A percentile compares a stretch with the other conserved stretches of the same genome.
These are phyloP conservation scores for Sipha flava DNA, from an alignment of 1,140 invertebrate genomes.

Conservation along the genomic window DNA sequence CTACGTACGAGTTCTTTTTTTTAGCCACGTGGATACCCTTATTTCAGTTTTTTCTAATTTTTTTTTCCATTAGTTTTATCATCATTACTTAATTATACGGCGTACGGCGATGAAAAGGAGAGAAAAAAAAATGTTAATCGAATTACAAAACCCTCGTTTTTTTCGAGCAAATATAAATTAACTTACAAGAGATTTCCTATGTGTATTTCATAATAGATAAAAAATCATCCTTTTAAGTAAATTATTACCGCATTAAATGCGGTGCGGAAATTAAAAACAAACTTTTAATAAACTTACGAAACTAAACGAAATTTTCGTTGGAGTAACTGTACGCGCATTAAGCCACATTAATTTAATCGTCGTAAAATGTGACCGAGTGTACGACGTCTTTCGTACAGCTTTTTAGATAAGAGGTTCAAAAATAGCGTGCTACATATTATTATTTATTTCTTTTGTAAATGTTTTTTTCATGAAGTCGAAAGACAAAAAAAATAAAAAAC, in stretches of 20 bases:
- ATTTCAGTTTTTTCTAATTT: neutral
- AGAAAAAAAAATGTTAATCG: slow-evolving; percentile 6
- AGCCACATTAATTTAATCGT: neutral
- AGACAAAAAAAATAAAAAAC: neutral
- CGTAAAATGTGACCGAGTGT: neutral
- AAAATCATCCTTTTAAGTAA: slow-evolving; percentile 9
- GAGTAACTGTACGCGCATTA: neutral
- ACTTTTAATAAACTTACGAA: neutral
- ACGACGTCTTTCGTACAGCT: neutral
- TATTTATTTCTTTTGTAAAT: neutral
- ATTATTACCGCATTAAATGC: neutral
- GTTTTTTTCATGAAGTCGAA: neutral
- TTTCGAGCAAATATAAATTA: slow-evolving; percentile 15
- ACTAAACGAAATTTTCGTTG: neutral
- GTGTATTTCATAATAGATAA: neutral
- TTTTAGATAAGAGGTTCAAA: neutral
- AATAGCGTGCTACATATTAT: neutral
- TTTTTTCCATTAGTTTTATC: neutral
- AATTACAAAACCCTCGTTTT: slow-evolving; percentile 28
- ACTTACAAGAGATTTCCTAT: neutral
- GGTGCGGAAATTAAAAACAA: neutral
- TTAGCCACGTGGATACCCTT: neutral
- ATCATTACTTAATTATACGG: neutral
- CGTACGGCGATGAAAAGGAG: neutral
- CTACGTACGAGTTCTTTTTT: neutral